Conservation (phyloP, 1,140 invertebrate genomes). For the Drosophila varians region DNA sequence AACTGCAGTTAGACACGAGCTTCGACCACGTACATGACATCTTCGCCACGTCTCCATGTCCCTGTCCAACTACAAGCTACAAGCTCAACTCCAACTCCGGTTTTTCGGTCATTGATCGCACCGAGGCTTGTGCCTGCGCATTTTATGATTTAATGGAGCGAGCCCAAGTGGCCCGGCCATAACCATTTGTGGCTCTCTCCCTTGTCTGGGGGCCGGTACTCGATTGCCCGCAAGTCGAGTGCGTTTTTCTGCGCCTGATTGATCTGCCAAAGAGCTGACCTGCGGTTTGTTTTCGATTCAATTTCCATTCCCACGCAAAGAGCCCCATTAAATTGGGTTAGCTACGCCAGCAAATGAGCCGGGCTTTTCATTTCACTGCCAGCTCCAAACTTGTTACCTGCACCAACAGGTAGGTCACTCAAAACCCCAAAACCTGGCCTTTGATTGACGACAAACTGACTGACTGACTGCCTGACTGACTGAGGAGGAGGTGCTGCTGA, state of each 20-base stretch:
- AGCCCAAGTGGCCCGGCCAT: conserved; percentile 54
- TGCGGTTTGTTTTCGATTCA: conserved; percentile 28
- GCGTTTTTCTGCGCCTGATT: conserved; percentile 40
- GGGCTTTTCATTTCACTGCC: conserved; percentile 48
- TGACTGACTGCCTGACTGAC: conserved; percentile 1
- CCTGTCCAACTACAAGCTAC: conserved; percentile 3
- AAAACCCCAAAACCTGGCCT: conserved; percentile 46
- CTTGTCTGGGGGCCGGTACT: conserved; percentile 27
- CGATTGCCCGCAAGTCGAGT: conserved; percentile 25
- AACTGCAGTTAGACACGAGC: conserved; percentile 71
- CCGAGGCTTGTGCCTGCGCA: conserved; percentile 32
- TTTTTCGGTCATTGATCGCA: conserved; percentile 60
- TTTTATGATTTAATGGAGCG: conserved; percentile 73
- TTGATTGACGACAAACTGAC: conserved; percentile 32
- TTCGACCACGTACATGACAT: conserved; percentile 15
- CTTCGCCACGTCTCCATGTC: background rate
- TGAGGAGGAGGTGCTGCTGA: background rate
- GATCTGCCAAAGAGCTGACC: conserved; percentile 54
- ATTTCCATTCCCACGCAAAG: conserved; percentile 59
- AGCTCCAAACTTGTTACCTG: conserved; percentile 38
- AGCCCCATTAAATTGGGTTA: conserved; percentile 67
- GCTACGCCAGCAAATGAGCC: conserved; percentile 18
- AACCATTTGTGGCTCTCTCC: conserved; percentile 46
- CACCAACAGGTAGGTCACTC: conserved; percentile 48
- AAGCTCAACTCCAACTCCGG: background rate